Base-by-base conservation (phyloP, 2,888 invertebrate genomes). In the Lepidocyrtinus sp. region DNA sequence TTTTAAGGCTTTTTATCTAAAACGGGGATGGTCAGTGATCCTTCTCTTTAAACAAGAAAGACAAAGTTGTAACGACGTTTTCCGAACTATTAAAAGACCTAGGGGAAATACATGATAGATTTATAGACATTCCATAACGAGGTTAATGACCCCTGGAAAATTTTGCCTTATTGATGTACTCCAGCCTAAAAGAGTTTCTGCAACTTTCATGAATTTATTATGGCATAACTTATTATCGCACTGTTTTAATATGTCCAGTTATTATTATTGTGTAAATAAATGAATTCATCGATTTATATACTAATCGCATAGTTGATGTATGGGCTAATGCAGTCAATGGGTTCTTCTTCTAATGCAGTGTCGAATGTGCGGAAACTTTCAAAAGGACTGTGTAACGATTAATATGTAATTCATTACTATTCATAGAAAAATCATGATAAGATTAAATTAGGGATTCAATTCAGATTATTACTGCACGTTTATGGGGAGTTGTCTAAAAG, bases 121-220 rank as follows among this genome's bases (percentile, higher is more conserved):
- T 75, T 68, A 75, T 75, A 67, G 45, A 75, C 45, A 27, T 12
- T 19, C n/a, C 0, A 2, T 76, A 76, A 70, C 70, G 27, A 70
- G 76, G 64, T 19, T 24, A n/a, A 36, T 76, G 55, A 76, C 19
- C 73, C 26, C 36, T 64, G 2, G 15, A 50, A 50, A 7, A n/a
- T 50, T 50, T 50, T 50, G 50, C 17, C 17, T 50, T 50, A 50
- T 50, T 50, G 50, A 50, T 50, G 50, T 17, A 50, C 17, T 17
- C n/a, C 50, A 50, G 50, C 17, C 5, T 7, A 2, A 50, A 50
- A 2, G 50, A 50, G 17, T 50, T 50, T 50, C 50, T 50, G 50
- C 50, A 50, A 50, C 50, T 50, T 50, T 50, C 50, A 50, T 50
- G 50, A 50, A 50, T 50, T n/a, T 50, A 17, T 12, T 17, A 50